Evolutionary conservation across 2,797 vertebrate species (phyloP).

Genomic region (Eupleurogrammus muticus): DNA sequence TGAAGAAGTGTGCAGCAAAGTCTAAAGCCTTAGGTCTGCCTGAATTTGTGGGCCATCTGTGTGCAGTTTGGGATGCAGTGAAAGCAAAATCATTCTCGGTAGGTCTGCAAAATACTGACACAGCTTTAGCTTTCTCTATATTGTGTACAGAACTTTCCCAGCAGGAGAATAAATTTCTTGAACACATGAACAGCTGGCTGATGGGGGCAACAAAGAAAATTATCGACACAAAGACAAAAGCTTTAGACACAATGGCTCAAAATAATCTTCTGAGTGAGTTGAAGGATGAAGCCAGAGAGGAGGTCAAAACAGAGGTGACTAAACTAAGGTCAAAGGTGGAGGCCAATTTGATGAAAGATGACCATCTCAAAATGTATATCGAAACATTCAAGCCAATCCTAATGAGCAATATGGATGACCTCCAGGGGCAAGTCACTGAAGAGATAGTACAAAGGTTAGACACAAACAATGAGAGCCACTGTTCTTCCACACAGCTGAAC

Average conservation of each 20-base stretch:
- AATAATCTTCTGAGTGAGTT: slow-evolving; percentile 55
- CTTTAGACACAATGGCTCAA: slow-evolving; percentile 27
- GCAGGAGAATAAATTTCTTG: slow-evolving; percentile 66
- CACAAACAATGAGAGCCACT: slow-evolving; percentile 61
- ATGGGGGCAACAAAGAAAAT: slow-evolving; percentile 61
- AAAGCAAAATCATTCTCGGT: slow-evolving; percentile 73
- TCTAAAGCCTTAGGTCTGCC: slow-evolving; percentile 70
- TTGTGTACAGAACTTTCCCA: slow-evolving; percentile 76
- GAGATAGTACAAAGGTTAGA: slow-evolving; percentile 64
- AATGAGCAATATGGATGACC: slow-evolving; percentile 56
- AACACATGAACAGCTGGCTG: slow-evolving; percentile 77
- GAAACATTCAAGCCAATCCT: slow-evolving; percentile 70
- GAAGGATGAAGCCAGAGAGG: slow-evolving; percentile 61
- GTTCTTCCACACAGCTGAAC: slow-evolving; percentile 66
- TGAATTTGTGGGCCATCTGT: slow-evolving; percentile 81
- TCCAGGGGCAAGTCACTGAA: slow-evolving; percentile 62
- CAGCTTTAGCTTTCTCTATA: slow-evolving; percentile 76
- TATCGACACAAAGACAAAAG: slow-evolving; percentile 45
- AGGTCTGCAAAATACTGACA: slow-evolving; percentile 73
- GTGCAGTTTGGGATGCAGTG: slow-evolving; percentile 80
- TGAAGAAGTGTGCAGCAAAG: slow-evolving; percentile 72
- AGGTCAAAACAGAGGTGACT: slow-evolving; percentile 65
- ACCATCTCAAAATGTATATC: slow-evolving; percentile 58
- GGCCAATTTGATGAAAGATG: slow-evolving; percentile 63
- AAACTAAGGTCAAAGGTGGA: slow-evolving; percentile 66